A percentile compares a stretch with the other conserved stretches of the same genome.
Evolutionary conservation across 1,140 invertebrate species (phyloP).

Genomic region (Diorhabda sublineata): DNA sequence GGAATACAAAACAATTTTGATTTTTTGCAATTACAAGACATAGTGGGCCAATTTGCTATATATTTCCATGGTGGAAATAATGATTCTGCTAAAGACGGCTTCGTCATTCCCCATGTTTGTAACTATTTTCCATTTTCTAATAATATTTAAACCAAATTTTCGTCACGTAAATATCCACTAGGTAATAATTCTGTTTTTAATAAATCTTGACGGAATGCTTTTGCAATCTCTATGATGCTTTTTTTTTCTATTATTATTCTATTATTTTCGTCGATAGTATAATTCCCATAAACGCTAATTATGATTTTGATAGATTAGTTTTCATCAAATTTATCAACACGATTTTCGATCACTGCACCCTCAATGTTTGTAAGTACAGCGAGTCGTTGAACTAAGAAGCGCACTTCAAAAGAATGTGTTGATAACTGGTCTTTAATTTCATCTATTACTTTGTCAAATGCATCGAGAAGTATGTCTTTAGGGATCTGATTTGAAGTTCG

Average conservation of each 20-base stretch:
- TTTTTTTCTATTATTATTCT: not conserved
- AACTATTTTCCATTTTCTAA: slow-evolving; percentile 4
- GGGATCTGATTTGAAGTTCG: slow-evolving; percentile 23
- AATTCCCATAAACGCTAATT: slow-evolving; percentile 19
- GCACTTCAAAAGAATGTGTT: slow-evolving; percentile 23
- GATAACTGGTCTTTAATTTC: slow-evolving; percentile 22
- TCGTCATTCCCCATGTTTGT: slow-evolving; percentile 1
- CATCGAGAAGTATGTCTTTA: slow-evolving; percentile 15
- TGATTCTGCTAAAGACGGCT: too few relatives aligned
- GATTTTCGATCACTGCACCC: slow-evolving; percentile 19
- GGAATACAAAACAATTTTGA: too few relatives aligned
- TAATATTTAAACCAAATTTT: slow-evolving; percentile 6
- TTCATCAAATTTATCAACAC: slow-evolving; percentile 22
- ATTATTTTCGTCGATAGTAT: slow-evolving; percentile 10
- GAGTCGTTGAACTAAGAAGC: slow-evolving; percentile 19
- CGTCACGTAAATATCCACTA: slow-evolving; percentile 18
- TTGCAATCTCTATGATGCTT: slow-evolving; percentile 10
- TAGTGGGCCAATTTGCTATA: too few relatives aligned
- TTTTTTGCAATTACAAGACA: too few relatives aligned
- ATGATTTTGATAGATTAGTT: slow-evolving; percentile 24
- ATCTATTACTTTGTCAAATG: slow-evolving; percentile 24
- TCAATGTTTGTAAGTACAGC: slow-evolving; percentile 23
- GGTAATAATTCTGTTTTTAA: slow-evolving; percentile 19
- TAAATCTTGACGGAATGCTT: slow-evolving; percentile 18
- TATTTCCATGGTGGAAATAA: too few relatives aligned